A percentile compares a stretch with the other conserved stretches of the same genome.
These are phyloP conservation scores for Eugnorisma glareosa DNA, from an alignment of 2,888 invertebrate genomes.

Conservation along the genomic window DNA sequence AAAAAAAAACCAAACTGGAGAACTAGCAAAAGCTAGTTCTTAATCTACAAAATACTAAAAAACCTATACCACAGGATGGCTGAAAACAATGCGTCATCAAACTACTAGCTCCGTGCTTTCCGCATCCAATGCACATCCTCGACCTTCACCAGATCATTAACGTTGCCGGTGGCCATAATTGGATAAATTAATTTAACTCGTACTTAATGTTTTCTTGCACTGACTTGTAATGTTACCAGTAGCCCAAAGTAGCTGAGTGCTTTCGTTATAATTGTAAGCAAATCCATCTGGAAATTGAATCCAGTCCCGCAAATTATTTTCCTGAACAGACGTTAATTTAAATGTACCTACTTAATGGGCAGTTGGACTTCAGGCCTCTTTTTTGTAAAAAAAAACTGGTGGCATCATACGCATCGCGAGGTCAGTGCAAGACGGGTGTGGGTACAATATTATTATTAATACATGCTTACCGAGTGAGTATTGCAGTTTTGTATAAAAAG, in stretches of 20 bases:
- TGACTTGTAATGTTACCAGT: slow-evolving; percentile 2
- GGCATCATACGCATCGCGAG: background rate
- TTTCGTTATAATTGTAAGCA: background rate
- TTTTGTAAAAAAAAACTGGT: background rate
- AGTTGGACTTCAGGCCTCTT: background rate
- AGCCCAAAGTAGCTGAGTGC: background rate
- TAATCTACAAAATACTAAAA: no score
- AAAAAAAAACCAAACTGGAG: no score
- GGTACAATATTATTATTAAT: background rate
- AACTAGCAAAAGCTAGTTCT: no score
- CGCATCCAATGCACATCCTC: no score
- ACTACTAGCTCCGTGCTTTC: no score
- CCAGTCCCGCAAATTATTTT: background rate
- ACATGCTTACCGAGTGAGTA: background rate
- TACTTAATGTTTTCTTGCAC: background rate
- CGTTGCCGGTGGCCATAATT: no score
- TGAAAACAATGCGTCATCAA: no score
- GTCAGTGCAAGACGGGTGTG: background rate
- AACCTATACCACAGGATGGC: no score
- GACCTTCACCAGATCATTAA: no score
- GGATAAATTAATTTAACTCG: no score
- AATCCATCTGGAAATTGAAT: background rate
- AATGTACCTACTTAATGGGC: no score
- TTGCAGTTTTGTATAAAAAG: background rate
- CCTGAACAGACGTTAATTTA: background rate